Base-by-base conservation (phyloP, 1,140 invertebrate genomes). In the Galleria mellonella region DNA sequence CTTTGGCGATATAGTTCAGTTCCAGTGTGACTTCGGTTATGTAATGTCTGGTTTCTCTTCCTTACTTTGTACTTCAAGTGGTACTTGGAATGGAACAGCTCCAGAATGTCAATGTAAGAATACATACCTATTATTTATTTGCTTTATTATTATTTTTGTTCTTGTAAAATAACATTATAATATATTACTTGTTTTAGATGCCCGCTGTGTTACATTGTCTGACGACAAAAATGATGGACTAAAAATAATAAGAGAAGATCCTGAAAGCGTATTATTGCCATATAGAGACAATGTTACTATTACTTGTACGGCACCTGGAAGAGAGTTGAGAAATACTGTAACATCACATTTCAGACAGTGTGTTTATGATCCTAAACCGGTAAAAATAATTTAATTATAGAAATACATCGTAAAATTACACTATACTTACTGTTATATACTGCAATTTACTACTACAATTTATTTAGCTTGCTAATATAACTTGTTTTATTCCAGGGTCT, bases 21-120 rank as follows among this genome's bases (percentile, higher is more conserved):
- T 98, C 89, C 94, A 96, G 69, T 99, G 98, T 79, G 91, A 97
- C 62, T 98, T 98, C 83, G 98, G 97, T 9, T 98, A 96, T 74
- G 93, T 97, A 4, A 92, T 98, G 89, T 90, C 92, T 54, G 97
- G 97, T 37, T 91, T 93, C 35, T 90, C 93, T 1, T 91, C 93
- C 14, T 85, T 99, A 2, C 87, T 95, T 31, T 99, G 98, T 83
- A 94, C 94, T 4, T 95, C 95, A 28, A 93, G 91, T 83, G 97
- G 97, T 38, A 89, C 89, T 28, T 99, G 97, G 97, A 98, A 98
- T 84, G 95, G 96, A 62, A 94, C 94, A 11, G 90, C 93, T 27
- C 97, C 97, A 3, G 92, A 95, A 85, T 98, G 97, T 83, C 92
- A 96, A 89, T 95, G 94, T 96, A 89, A 90, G 90, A 87, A 64